Evolutionary conservation across 2,113 vertebrate genomes (phyloP).

Genomic region (Henicopernis longicauda): DNA sequence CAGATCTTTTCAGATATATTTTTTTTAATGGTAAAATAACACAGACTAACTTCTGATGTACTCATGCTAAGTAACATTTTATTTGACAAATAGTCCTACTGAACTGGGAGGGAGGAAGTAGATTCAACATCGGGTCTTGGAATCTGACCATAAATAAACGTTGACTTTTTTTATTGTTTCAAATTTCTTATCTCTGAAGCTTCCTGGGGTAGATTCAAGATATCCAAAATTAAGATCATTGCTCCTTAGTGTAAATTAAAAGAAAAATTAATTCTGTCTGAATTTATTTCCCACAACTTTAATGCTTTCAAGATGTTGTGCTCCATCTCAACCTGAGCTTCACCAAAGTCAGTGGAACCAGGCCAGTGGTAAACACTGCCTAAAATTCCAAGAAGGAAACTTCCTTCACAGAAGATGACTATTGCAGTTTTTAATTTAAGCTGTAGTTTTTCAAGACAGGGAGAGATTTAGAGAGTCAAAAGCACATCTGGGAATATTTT

Average conservation of each 20-base stretch:
- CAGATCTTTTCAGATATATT: too few relatives aligned
- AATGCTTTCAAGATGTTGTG: conserved; percentile 67
- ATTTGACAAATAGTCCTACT: background rate
- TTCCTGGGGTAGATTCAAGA: background rate
- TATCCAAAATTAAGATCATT: conserved; percentile 3
- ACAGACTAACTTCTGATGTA: background rate
- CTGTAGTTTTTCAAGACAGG: conserved; percentile 44
- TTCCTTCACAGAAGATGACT: conserved; percentile 50
- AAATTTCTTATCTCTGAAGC: conserved; percentile 34
- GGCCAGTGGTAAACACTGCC: conserved; percentile 30
- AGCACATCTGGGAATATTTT: conserved; percentile 74
- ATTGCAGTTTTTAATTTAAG: conserved; percentile 66
- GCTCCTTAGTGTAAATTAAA: conserved; percentile 26
- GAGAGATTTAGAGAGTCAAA: conserved; percentile 51
- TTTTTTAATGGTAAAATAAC: background rate
- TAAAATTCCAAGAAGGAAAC: conserved; percentile 46
- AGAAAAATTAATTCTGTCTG: background rate
- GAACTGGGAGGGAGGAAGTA: background rate
- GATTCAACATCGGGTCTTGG: background rate
- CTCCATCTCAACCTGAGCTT: background rate
- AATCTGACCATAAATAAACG: background rate
- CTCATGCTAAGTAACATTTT: background rate
- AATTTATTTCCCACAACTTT: conserved; percentile 27
- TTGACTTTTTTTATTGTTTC: background rate
- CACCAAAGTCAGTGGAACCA: conserved; percentile 3